Evolutionary conservation across 1,140 invertebrate genomes (phyloP), one percentile per base, ranked within the genome.

Genomic region (Dryas iulia): DNA sequence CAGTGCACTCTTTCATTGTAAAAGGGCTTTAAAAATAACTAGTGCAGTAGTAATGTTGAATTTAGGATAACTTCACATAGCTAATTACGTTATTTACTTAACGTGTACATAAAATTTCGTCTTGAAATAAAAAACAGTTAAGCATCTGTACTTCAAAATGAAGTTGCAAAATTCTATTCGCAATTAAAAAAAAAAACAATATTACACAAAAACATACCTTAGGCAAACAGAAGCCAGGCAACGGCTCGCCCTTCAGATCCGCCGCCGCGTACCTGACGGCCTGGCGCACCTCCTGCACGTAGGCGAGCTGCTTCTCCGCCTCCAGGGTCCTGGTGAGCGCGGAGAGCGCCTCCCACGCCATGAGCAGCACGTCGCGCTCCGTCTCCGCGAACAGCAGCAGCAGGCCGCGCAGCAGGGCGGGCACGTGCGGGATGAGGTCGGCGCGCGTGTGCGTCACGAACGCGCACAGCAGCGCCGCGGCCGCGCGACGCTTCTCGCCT

Each of bases 151-250:
- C n/a, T n/a, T n/a, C n/a, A n/a, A n/a, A n/a, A n/a, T n/a, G n/a
- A n/a, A n/a, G n/a, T n/a, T n/a, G n/a, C n/a, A n/a, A n/a, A n/a
- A n/a, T n/a, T n/a, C n/a, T n/a, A n/a, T n/a, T n/a, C n/a, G n/a
- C 26, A 28, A 3, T 28, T 28, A 2, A 28, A 28, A 28, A 14
- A 39, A n/a, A n/a, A 39, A 18, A 39, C 7, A 4, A 7, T 14
- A 14, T 7, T 12, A 54, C 52, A 54, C 18, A 56, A 12, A 14
- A 12, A 56, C 5, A n/a, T 65, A 92, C 91, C 91, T 99, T 99
- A 0, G 97, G 96, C 71, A 99, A 91, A 89, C 97, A 99, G 84
- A 99, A 98, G n/a, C 98, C 98, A 56, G 98, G 98, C 60, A 99
- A 89, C 21, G 96, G 84, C 54, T 95, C 93, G 0, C 94, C 95